Conservation (phyloP, 2,888 invertebrate genomes). For the Drosophila parthenogenetica region DNA sequence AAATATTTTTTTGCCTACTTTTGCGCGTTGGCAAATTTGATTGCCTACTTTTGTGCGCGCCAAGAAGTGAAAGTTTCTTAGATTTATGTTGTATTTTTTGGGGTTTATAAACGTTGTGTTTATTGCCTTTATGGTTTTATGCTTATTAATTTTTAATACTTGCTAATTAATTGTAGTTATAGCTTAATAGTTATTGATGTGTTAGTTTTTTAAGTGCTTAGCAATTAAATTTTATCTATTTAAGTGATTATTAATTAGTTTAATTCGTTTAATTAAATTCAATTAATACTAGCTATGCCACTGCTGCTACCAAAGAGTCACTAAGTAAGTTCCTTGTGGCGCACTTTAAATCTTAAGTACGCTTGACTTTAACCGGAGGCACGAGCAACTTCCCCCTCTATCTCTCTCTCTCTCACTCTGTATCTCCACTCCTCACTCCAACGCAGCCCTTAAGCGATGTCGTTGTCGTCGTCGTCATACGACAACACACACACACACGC, state of each 20-base stretch:
- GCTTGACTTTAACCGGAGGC: constrained; percentile 60
- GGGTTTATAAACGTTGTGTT: constrained; percentile 11
- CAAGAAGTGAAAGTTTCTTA: constrained; percentile 18
- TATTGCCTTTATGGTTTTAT: constrained; percentile 23
- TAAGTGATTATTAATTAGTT: constrained; percentile 32
- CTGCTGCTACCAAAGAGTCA: constrained; percentile 9
- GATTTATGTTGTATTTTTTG: constrained; percentile 2
- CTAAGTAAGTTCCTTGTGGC: constrained; percentile 45
- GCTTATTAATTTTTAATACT: constrained; percentile 6
- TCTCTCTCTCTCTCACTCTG: constrained; percentile 8
- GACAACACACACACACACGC: constrained; percentile 10
- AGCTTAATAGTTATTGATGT: constrained; percentile 29
- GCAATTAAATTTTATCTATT: constrained; percentile 13
- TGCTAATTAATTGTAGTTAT: background rate
- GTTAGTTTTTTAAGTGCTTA: constrained; percentile 29
- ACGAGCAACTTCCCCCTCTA: constrained; percentile 26
- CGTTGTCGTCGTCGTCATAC: constrained; percentile 7
- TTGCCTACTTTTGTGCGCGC: constrained; percentile 35
- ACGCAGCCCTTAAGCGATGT: background rate
- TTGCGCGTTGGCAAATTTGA: constrained; percentile 18
- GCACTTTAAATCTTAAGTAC: constrained; percentile 52
- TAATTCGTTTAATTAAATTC: constrained; percentile 19
- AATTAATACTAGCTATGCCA: constrained; percentile 40
- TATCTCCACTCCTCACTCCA: background rate
- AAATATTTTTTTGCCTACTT: constrained; percentile 38